Base-by-base conservation (phyloP, 1,140 invertebrate species). In the Lepidurus arcticus region DNA sequence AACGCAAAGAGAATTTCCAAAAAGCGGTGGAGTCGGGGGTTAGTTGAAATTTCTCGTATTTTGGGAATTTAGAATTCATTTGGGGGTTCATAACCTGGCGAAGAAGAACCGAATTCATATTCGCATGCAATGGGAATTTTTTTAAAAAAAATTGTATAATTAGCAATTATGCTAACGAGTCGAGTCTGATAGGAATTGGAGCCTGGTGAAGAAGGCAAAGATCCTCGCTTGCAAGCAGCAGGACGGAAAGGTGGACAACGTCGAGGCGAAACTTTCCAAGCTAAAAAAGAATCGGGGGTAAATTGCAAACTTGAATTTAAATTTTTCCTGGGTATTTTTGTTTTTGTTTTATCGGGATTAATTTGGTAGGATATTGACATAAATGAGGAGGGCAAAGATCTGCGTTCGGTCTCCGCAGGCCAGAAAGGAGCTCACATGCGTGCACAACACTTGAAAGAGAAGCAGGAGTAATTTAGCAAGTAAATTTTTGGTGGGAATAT, bases 391-490 rank as follows among this genome's bases (percentile, higher is more conserved):
- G 75, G 44, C 43, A 76, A 76, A 47, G 75, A 76, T 76, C 75
- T 44, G 42, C 75, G 75, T 9, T 21, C 47, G 75, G 75, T 76
- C 44, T 13, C 43, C 10, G 75, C 75, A 44, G 75, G 75, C 42
- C 43, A 76, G 75, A 76, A 76, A 47, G 75, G 75, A 76, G 75
- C 75, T 44, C 34, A 76, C 43, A 76, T 76, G 75, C 75, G 75
- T 34, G 75, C 75, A 26, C 26, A 76, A 45, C 75, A 76, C 24
- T 76, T 76, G 26, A 42, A 76, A 47, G 75, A 76, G 24, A 76
- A 76, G 75, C 75, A 44, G 75, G 75, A 7, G 75, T 76, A 76
- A 45, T 16, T 1, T 34, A 3, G 4, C 34, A 34, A 34, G 2
- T 0, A 2, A 4, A 4, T 34, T 34, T 34, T 34, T 47, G 7